These are phyloP conservation scores for Rambutsinella grinnellia DNA, from an alignment of 2,888 invertebrate genomes.

Conservation along the genomic window DNA sequence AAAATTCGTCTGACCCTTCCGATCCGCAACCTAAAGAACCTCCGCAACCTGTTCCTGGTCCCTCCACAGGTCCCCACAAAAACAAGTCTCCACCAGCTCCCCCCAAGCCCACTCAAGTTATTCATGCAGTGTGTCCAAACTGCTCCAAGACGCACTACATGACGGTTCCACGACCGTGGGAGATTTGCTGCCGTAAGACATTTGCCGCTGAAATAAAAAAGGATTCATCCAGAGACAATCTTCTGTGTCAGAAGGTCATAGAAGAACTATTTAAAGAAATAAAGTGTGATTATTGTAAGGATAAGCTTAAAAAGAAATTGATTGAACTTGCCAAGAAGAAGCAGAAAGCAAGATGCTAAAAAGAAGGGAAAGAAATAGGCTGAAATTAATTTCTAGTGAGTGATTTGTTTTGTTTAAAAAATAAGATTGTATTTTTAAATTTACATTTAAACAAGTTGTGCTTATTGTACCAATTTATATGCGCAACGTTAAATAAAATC, in stretches of 20 bases:
- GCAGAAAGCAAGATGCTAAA: background rate
- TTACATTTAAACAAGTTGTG: too few species aligned
- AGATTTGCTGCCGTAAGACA: background rate
- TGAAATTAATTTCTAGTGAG: background rate
- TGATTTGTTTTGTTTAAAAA: too few species aligned
- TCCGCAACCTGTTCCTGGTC: background rate
- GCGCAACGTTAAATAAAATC: too few species aligned
- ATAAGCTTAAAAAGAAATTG: conserved; percentile 2
- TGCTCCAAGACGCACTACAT: conserved; percentile 4
- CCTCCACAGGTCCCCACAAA: background rate
- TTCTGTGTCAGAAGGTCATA: background rate
- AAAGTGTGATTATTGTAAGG: conserved; percentile 20
- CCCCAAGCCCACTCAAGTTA: conserved; percentile 3
- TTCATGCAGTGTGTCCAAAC: conserved; percentile 27
- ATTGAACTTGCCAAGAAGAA: background rate
- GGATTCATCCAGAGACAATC: background rate
- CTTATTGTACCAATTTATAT: too few species aligned
- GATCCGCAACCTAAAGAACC: too few species aligned
- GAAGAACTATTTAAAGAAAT: conserved; percentile 17
- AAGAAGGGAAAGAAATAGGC: conserved; percentile 7
- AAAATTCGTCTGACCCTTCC: too few species aligned
- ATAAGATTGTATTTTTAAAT: too few species aligned
- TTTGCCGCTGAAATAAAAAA: background rate
- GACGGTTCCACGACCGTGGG: conserved; percentile 26
- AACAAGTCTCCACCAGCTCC: background rate